phyloP scores from a whole-genome alignment of 2,113 vertebrate genomes.

The Zapornia atra region DNA sequence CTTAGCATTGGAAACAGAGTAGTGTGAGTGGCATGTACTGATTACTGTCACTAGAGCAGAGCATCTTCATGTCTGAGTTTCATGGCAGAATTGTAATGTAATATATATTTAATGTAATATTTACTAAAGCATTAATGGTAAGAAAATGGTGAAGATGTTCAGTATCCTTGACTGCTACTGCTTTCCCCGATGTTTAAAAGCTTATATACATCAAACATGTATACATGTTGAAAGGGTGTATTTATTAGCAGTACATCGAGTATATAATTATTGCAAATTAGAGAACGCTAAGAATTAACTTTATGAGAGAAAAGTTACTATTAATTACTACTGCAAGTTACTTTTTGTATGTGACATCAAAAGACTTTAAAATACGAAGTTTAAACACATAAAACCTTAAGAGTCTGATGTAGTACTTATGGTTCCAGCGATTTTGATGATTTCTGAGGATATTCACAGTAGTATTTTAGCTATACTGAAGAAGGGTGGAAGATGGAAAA shows the following conservation, averaged over 20 bases:
- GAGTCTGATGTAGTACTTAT: not conserved
- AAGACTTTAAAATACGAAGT: not conserved
- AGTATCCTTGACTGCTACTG: not conserved
- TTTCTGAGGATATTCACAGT: not conserved
- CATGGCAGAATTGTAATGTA: not conserved
- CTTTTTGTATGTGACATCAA: not conserved
- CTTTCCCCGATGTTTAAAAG: not conserved
- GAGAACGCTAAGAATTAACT: conserved; percentile 8
- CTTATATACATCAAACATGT: not conserved
- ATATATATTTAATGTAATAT: not conserved
- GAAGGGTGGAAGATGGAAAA: not conserved
- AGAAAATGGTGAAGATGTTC: not conserved
- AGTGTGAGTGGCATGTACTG: not conserved
- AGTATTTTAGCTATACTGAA: not conserved
- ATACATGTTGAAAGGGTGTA: not conserved
- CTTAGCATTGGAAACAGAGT: not conserved
- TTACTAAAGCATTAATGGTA: not conserved
- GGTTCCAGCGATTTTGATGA: not conserved
- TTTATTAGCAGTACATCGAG: not conserved
- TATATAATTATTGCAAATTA: conserved; percentile 16
- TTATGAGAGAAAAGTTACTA: conserved; percentile 4
- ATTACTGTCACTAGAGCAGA: not conserved
- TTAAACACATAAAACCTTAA: not conserved
- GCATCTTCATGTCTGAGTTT: not conserved
- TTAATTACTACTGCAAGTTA: not conserved